Evolutionary conservation across 2,888 invertebrate genomes (phyloP), one percentile per base, ranked within the genome.

Genomic region (Chalcosyrphus nemorum): DNA sequence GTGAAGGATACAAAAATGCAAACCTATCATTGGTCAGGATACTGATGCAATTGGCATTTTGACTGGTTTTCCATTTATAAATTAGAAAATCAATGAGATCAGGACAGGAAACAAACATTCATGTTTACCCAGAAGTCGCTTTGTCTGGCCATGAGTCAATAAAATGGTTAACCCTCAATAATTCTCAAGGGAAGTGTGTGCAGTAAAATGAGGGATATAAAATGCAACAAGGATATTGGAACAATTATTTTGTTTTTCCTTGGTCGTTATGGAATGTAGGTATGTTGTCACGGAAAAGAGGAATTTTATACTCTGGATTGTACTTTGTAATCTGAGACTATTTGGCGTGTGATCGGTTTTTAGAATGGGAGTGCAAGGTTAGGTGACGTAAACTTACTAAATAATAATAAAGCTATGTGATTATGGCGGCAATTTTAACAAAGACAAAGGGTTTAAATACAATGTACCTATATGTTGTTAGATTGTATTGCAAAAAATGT

Each of bases 151-250:
- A 54, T 45, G 54, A 63, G 15, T 74, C 38, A 38, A 38, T 66
- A 70, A 50, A 61, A 50, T 65, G 24, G 65, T 47, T 56, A 32
- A 65, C 47, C 61, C 47, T 50, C 38, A 13, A 38, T n/a, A 35
- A 6, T 45, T 54, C 52, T 66, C 41, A 70, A 54, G 66, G 66
- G 6, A 7, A 13, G 29, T 54, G 29, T 41, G 21, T 21, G 15
- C 13, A 9, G 24, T n/a, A n/a, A n/a, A n/a, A 13, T 7, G 7
- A 4, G 21, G n/a, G 32, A 50, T 57, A 50, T 32, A 59, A 72
- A 52, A 32, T 47, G 27, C 54, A 68, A 38, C 45, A 47, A 71
- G 61, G 71, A 71, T 63, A 71, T 70, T 38, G 19, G 17, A 6
- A 15, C 41, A 65, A 57, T 75, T 66, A 75, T 24, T 29, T 38